phyloP scores from a whole-genome alignment of 2,113 vertebrate species.

The Cynocephalus volans region DNA sequence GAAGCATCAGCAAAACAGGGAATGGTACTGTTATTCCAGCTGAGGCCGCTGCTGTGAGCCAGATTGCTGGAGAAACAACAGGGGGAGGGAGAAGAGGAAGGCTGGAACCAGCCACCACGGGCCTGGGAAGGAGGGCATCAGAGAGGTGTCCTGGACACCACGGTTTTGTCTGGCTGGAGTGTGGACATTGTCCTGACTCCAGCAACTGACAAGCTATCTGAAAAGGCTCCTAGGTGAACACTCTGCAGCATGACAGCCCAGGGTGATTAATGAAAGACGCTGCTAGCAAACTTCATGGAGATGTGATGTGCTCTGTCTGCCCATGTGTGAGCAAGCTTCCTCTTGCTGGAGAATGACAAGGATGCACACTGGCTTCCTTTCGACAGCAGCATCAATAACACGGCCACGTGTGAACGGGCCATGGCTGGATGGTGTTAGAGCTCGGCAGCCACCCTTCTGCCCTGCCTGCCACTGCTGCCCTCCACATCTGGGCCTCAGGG shows the following conservation, averaged over 20 bases:
- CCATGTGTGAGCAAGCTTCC: neutral
- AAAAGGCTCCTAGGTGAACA: neutral
- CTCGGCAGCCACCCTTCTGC: neutral
- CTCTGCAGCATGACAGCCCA: neutral
- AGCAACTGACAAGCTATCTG: neutral
- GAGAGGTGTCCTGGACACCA: neutral
- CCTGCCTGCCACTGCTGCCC: neutral
- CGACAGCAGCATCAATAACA: neutral
- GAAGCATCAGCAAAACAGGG: constrained; percentile 27
- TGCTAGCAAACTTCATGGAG: neutral
- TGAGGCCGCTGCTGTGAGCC: constrained; percentile 13
- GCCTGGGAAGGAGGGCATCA: neutral
- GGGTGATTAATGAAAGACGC: constrained; percentile 12
- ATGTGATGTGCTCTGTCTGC: neutral
- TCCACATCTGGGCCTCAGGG: neutral
- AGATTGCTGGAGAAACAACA: neutral
- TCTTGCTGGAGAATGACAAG: neutral
- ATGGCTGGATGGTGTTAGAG: neutral
- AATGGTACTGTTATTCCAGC: constrained; percentile 42
- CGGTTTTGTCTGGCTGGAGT: neutral
- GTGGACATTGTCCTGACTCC: neutral
- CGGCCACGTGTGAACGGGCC: neutral
- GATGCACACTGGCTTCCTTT: neutral
- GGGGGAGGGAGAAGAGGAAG: neutral
- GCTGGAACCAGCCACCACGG: neutral